Base-by-base conservation (phyloP, 2,113 vertebrate genomes). In the Hemicordylus capensis region DNA sequence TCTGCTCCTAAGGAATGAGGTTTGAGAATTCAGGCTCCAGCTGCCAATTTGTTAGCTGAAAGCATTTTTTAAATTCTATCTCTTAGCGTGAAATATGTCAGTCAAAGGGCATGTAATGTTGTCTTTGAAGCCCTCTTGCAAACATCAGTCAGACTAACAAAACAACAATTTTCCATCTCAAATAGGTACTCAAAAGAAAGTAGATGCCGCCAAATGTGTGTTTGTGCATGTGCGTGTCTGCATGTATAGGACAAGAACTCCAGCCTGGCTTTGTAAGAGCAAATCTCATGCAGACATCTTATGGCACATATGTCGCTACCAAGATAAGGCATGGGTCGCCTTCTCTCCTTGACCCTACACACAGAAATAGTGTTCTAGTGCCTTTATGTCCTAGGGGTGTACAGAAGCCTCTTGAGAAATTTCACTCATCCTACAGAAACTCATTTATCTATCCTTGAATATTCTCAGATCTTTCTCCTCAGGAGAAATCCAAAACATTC, bases 21-120 rank as follows among this genome's bases (percentile, higher is more conserved):
- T 37, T 84, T 63, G 81, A 94, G 83, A 67, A 77, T 76, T 66
- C 59, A 87, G 81, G 86, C 84, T 66, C 44, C 87, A 80, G 85
- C 84, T 93, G 85, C 91, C 91, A 93, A 89, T 94, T 93, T 94
- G 79, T 90, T 96, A 91, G 86, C 87, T 88, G 88, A 93, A 96
- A 95, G 93, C 6, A 91, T 46, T 93, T 95, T 94, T 63, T 91
- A 93, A 95, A 94, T 92, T 96, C 92, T 94, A 89, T 95, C 95
- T 94, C 91, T 93, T 86, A 88, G 84, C 92, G 91, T 96, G 96
- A 96, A 95, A 94, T 92, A 76, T 92, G 89, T 93, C 93, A 95
- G 77, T 90, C 87, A 86, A 84, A 72, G 89, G 94, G 92, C 92
- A 93, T 89, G 88, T 92, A 91, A 93, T 93, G 90, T 95, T 80